phyloP scores from a whole-genome alignment of 2,888 invertebrate genomes.

The Invenusta paracnida region DNA sequence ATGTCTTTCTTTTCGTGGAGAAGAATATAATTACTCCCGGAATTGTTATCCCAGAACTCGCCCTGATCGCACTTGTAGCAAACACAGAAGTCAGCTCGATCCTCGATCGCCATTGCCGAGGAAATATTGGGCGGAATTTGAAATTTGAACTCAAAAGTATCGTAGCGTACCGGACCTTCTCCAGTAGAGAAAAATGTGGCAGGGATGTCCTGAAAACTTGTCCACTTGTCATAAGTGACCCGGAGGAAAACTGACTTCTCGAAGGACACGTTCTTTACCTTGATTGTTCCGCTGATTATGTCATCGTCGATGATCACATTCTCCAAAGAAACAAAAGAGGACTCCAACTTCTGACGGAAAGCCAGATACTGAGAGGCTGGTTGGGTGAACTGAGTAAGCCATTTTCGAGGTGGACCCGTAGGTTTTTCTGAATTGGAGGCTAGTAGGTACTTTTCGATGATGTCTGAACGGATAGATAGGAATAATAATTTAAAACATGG shows the following conservation, averaged over 20 bases:
- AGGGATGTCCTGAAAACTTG: not conserved
- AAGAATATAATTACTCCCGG: not conserved
- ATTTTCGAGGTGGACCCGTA: not conserved
- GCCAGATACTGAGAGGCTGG: not conserved
- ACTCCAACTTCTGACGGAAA: not conserved
- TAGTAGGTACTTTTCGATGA: not conserved
- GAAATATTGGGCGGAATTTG: not conserved
- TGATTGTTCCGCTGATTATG: not conserved
- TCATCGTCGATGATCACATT: not conserved
- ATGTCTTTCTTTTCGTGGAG: not conserved
- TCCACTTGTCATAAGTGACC: not conserved
- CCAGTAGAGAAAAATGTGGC: not conserved
- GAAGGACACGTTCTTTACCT: not conserved
- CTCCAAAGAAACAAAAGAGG: not conserved
- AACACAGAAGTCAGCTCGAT: not conserved
- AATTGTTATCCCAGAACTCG: not conserved
- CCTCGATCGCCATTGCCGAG: not conserved
- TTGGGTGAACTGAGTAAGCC: not conserved
- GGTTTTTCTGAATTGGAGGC: not conserved
- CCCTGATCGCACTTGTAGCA: not conserved
- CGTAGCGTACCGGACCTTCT: not conserved
- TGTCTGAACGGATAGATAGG: not conserved
- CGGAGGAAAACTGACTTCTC: not conserved
- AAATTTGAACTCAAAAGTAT: constrained; percentile 12
- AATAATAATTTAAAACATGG: too few species aligned